Evolutionary conservation across 2,797 vertebrate genomes (phyloP).

Genomic region (Poeciliopsis gracilis): DNA sequence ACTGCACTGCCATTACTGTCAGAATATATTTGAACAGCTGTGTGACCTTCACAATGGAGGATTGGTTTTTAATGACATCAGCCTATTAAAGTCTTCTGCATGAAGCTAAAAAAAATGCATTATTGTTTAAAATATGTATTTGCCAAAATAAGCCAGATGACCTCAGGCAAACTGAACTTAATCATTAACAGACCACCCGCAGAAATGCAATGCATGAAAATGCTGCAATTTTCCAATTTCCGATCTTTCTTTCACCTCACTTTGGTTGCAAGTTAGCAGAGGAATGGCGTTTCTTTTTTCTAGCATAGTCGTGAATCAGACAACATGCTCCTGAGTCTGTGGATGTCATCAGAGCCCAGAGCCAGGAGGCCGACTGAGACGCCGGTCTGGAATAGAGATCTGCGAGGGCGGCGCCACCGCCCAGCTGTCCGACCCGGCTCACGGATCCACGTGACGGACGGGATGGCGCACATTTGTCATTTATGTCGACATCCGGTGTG

Average conservation of each 20-base stretch:
- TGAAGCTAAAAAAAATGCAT: conserved; percentile 28
- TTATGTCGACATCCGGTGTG: conserved; percentile 36
- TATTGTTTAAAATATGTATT: conserved; percentile 14
- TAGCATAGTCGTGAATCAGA: conserved; percentile 47
- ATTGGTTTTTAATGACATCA: conserved; percentile 40
- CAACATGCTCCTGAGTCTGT: conserved; percentile 69
- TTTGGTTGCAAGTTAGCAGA: conserved; percentile 30
- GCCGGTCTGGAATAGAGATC: conserved; percentile 78
- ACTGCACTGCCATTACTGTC: conserved; percentile 30
- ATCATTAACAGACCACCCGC: conserved; percentile 58
- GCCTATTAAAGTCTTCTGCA: conserved; percentile 43
- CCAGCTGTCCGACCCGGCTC: conserved; percentile 47
- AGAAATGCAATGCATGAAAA: conserved; percentile 24
- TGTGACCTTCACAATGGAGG: conserved; percentile 54
- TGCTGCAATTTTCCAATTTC: not conserved
- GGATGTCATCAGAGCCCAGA: conserved; percentile 76
- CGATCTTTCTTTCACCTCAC: conserved; percentile 5
- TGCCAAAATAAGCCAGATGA: conserved; percentile 41
- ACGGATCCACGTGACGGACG: conserved; percentile 69
- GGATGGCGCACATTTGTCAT: conserved; percentile 56
- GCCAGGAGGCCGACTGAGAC: conserved; percentile 48
- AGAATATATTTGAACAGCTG: conserved; percentile 59
- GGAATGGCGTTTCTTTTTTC: conserved; percentile 35
- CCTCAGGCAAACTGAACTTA: conserved; percentile 38
- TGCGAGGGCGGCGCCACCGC: conserved; percentile 38